Percentiles rank a stretch among this genome's conserved stretches.
Evolutionary conservation across 2,113 vertebrate species (phyloP).

Genomic region (Scartelaos histophorus): DNA sequence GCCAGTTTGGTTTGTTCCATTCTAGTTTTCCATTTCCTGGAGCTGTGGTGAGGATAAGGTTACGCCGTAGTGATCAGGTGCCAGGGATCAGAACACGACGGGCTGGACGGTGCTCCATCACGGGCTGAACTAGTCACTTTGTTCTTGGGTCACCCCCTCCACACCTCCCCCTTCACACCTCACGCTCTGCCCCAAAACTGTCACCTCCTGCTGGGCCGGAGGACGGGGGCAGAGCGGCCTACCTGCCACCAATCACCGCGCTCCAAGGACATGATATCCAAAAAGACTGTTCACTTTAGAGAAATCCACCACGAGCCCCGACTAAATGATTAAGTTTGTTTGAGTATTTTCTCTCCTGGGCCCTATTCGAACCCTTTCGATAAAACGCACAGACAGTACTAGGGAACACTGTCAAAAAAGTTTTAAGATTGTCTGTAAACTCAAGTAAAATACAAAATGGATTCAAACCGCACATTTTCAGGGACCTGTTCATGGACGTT

Average conservation of each 20-base stretch:
- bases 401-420: too few relatives aligned
- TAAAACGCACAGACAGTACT: too few relatives aligned
- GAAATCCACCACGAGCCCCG: not conserved
- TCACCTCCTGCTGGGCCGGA: constrained; percentile 54
- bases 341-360: too few relatives aligned
- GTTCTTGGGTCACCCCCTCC: constrained; percentile 39
- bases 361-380: too few relatives aligned
- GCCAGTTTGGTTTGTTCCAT: constrained; percentile 9
- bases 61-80: constrained; percentile 41
- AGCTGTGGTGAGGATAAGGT: constrained; percentile 45
- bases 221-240: constrained; percentile 46
- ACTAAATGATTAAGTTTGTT: too few relatives aligned
- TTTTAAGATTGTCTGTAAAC: too few relatives aligned
- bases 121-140: constrained; percentile 51
- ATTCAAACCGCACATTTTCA: too few relatives aligned
- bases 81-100: constrained; percentile 57
- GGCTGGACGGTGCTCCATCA: constrained; percentile 56
- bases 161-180: not conserved
- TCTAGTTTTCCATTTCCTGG: constrained; percentile 37
- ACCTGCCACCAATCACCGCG: constrained; percentile 62
- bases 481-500: too few relatives aligned
- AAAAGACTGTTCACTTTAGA: constrained; percentile 9
- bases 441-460: too few relatives aligned
- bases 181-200: constrained; percentile 51
- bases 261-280: constrained; percentile 43